phyloP scores from a whole-genome alignment of 2,888 invertebrate species.

The Hyles lineata region DNA sequence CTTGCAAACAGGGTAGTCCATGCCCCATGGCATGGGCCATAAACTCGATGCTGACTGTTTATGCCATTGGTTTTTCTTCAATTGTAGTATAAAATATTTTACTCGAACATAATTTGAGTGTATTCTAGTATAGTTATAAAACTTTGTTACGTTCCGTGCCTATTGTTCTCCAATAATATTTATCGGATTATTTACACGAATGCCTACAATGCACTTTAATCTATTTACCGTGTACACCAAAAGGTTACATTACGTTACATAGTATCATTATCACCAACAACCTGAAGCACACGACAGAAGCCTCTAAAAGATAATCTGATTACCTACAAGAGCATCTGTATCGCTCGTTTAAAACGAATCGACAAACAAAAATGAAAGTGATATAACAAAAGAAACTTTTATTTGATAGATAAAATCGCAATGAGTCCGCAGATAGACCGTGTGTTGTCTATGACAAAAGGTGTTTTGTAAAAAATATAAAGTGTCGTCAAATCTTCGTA shows the following conservation, averaged over 20 bases:
- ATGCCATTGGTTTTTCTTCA: too few relatives aligned
- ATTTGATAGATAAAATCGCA: slow-evolving; percentile 57
- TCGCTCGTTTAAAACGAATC: slow-evolving; percentile 2
- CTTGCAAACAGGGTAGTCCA: too few relatives aligned
- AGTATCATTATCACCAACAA: neutral
- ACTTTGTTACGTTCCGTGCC: too few relatives aligned
- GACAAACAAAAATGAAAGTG: slow-evolving; percentile 52
- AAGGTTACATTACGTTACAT: neutral
- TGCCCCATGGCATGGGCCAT: too few relatives aligned
- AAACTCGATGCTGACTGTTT: too few relatives aligned
- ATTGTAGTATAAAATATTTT: too few relatives aligned
- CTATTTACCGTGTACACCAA: neutral
- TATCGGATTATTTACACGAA: too few relatives aligned
- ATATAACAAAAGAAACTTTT: slow-evolving; percentile 48
- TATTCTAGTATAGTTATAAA: too few relatives aligned
- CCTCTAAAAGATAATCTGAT: neutral
- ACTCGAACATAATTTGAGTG: too few relatives aligned
- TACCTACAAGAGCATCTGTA: neutral
- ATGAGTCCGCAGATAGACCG: slow-evolving; percentile 44
- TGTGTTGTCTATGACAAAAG: slow-evolving; percentile 49
- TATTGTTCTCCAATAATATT: too few relatives aligned
- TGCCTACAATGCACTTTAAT: too few relatives aligned
- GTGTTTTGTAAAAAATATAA: slow-evolving; percentile 53
- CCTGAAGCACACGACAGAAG: neutral
- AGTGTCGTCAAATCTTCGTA: slow-evolving; percentile 50